These are phyloP conservation scores for Eulemur macaco DNA, from an alignment of 2,113 vertebrate species.

Conservation along the genomic window DNA sequence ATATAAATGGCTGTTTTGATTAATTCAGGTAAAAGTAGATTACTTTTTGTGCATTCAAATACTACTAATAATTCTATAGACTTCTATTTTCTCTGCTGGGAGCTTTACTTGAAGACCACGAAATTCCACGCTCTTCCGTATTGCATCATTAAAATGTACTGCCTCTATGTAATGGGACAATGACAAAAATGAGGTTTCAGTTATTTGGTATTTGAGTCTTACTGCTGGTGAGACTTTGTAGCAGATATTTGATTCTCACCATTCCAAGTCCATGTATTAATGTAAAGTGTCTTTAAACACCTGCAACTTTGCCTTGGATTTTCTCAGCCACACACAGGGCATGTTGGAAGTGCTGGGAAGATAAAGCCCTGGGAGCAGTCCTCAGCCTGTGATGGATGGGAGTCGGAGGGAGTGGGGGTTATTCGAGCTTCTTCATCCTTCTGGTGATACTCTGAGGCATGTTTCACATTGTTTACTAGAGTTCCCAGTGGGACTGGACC, in stretches of 20 bases:
- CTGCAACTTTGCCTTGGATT: neutral
- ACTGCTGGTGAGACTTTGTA: neutral
- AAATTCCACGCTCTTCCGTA: neutral
- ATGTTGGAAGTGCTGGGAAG: neutral
- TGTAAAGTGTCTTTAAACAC: neutral
- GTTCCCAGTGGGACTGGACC: neutral
- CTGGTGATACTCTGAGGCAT: neutral
- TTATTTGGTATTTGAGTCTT: neutral
- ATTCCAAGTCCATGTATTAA: neutral
- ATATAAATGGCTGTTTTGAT: slow-evolving; percentile 18
- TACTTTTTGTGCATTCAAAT: slow-evolving; percentile 29
- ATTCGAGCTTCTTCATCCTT: neutral
- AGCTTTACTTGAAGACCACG: slow-evolving; percentile 21
- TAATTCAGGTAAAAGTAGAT: slow-evolving; percentile 15
- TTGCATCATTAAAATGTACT: neutral
- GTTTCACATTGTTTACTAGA: neutral
- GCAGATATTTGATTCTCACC: neutral
- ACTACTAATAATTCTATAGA: neutral
- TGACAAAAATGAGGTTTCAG: slow-evolving; percentile 5
- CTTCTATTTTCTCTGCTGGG: neutral
- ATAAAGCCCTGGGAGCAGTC: neutral
- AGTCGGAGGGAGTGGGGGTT: neutral
- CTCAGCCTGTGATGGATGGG: neutral
- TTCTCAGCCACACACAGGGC: neutral
- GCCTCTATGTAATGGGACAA: slow-evolving; percentile 1